These are phyloP conservation scores for Aphelenchoides fujianensis DNA, from an alignment of 1,140 invertebrate species.

Conservation along the genomic window DNA sequence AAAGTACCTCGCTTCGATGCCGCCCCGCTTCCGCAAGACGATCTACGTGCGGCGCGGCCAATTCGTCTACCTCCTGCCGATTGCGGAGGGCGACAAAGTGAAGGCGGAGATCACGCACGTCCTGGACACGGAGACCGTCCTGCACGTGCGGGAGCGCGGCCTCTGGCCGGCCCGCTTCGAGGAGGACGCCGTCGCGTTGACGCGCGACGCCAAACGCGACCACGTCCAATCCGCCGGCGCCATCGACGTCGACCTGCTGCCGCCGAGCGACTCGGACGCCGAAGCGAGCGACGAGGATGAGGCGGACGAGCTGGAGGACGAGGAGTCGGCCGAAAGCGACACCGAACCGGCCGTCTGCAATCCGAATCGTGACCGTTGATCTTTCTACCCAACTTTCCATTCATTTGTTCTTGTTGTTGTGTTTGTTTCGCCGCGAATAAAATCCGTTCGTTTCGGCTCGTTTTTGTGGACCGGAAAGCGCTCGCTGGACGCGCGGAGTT, in stretches of 20 bases:
- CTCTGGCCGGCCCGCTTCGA: conserved; percentile 18
- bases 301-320: conserved; percentile 14
- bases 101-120: conserved; percentile 20
- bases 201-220: conserved; percentile 15
- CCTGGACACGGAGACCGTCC: conserved; percentile 18
- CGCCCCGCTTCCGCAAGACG: conserved; percentile 16
- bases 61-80: conserved; percentile 25
- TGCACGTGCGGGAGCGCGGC: conserved; percentile 9
- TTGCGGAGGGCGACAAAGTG: conserved; percentile 23
- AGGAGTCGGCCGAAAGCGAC: background rate
- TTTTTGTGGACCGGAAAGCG: background rate
- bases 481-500: background rate
- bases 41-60: conserved; percentile 15
- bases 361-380: conserved; percentile 15
- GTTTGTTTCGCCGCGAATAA: background rate
- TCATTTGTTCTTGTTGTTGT: background rate
- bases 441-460: background rate
- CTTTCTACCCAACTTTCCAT: no score
- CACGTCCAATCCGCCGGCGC: background rate
- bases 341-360: background rate
- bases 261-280: conserved; percentile 20
- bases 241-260: conserved; percentile 21
- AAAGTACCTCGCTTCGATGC: conserved; percentile 19
- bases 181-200: conserved; percentile 14
- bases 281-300: conserved; percentile 5